phyloP scores from a whole-genome alignment of 2,797 vertebrate species.

The Enteromius paludinosus region DNA sequence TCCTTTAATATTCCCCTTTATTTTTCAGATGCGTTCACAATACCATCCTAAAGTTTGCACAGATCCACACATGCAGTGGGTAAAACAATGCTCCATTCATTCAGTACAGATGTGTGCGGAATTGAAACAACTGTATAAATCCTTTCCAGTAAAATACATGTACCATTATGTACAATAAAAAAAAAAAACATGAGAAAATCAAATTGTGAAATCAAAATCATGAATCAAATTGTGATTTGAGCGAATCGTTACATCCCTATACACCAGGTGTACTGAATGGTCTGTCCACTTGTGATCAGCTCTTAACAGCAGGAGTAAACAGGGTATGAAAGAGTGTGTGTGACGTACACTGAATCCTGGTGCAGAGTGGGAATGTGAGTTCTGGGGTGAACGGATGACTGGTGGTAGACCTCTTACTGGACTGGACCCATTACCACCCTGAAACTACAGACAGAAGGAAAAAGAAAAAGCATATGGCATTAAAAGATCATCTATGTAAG shows the following conservation, averaged over 20 bases:
- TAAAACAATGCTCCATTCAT: background rate
- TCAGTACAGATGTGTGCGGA: background rate
- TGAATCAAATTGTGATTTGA: too few species aligned
- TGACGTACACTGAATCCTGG: slow-evolving; percentile 90
- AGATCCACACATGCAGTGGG: background rate
- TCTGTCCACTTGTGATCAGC: background rate
- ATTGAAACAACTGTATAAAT: background rate
- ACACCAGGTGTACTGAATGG: background rate
- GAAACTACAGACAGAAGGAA: slow-evolving; percentile 80
- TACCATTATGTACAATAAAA: too few species aligned
- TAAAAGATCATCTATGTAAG: background rate
- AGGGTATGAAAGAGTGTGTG: background rate
- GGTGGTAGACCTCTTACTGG: slow-evolving; percentile 93
- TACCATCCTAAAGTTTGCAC: background rate
- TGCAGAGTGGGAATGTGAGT: slow-evolving; percentile 96
- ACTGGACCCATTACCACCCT: slow-evolving; percentile 97
- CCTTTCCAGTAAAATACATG: background rate
- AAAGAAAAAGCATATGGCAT: slow-evolving; percentile 1
- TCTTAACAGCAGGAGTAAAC: background rate
- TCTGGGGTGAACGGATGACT: slow-evolving; percentile 94
- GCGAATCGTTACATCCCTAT: too few species aligned
- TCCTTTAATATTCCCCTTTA: background rate
- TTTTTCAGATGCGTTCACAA: background rate
- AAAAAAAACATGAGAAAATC: too few species aligned
- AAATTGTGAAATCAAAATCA: too few species aligned